phyloP scores from a whole-genome alignment of 2,797 vertebrate species.

The Squalus acanthias region DNA sequence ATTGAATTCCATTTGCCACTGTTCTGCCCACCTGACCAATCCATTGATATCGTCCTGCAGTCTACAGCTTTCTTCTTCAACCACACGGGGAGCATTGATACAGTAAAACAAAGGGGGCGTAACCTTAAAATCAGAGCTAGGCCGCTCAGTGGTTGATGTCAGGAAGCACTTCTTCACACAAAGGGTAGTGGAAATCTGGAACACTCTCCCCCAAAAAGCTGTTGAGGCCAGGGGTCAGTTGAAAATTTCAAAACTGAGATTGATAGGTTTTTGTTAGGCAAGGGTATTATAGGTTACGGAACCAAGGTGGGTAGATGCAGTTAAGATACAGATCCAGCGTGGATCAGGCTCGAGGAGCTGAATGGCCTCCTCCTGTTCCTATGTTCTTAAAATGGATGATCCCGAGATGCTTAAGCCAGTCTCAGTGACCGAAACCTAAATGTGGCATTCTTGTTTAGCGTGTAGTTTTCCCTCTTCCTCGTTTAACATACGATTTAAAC shows the following conservation, averaged over 20 bases:
- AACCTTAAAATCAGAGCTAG: neutral
- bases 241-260: neutral
- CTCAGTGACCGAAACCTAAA: neutral
- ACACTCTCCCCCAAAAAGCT: neutral
- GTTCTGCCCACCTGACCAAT: too few species aligned
- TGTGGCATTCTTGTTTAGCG: neutral
- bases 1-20: too few species aligned
- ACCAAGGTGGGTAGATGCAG: neutral
- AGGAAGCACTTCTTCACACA: neutral
- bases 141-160: neutral
- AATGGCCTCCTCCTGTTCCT: neutral
- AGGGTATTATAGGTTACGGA: neutral
- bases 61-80: too few species aligned
- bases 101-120: neutral
- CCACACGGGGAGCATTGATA: neutral
- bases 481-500: neutral
- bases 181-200: neutral
- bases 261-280: neutral
- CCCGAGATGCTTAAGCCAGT: neutral
- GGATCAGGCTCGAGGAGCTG: neutral
- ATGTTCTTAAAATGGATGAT: too few species aligned
- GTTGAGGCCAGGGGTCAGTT: neutral
- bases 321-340: neutral
- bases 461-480: neutral
- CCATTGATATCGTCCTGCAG: too few species aligned